phyloP scores from a whole-genome alignment of 1,140 invertebrate species.

The Hylyphantes graminicola region DNA sequence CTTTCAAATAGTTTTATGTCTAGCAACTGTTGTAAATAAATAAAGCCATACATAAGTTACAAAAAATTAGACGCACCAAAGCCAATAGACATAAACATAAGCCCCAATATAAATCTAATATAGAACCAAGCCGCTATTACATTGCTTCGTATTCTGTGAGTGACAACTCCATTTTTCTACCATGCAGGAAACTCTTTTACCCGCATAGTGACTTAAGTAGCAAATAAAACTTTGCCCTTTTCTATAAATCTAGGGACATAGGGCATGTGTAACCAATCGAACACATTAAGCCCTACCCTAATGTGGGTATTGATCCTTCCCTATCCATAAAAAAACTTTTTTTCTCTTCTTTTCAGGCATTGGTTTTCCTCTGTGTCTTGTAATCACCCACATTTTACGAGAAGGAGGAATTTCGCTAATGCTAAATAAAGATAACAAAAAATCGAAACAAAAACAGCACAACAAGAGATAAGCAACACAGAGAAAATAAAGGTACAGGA shows the following conservation, averaged over 20 bases:
- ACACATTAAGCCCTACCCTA: conserved; percentile 20
- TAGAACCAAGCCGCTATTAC: no score
- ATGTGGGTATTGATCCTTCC: conserved; percentile 36
- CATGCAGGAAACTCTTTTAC: no score
- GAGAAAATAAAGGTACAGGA: not conserved
- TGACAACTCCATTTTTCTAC: no score
- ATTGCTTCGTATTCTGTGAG: no score
- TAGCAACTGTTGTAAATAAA: no score
- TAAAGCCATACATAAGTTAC: no score
- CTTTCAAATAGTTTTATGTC: no score
- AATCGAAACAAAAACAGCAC: not conserved
- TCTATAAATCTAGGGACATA: conserved; percentile 32
- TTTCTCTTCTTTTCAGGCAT: conserved; percentile 23
- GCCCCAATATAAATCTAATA: no score
- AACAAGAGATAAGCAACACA: conserved; percentile 4
- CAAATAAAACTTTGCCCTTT: conserved; percentile 21
- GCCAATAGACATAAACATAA: no score
- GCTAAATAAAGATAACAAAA: conserved; percentile 24
- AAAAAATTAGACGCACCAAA: no score
- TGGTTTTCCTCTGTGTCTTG: conserved; percentile 20
- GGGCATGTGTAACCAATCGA: conserved; percentile 32
- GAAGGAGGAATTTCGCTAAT: conserved; percentile 32
- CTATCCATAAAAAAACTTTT: conserved; percentile 24
- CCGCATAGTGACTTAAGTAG: no score
- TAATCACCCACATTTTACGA: conserved; percentile 33